Base-by-base conservation (phyloP, 2,113 vertebrate species). In the Ammodytes dubius region DNA sequence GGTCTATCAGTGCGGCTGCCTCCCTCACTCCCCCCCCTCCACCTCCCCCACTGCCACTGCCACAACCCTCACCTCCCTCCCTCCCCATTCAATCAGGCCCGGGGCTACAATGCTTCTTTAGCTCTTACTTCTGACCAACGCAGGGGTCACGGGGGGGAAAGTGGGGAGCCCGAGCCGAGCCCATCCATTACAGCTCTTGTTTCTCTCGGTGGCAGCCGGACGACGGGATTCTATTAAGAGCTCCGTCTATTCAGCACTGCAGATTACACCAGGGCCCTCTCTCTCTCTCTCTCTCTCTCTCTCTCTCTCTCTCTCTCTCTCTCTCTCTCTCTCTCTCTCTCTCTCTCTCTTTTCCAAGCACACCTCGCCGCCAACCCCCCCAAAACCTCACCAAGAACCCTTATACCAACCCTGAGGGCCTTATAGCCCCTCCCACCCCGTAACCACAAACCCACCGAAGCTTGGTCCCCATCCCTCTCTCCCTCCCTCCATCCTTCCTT, bases 51-150 rank as follows among this genome's bases (percentile, higher is more conserved):
- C 89, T 76, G 69, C 92, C 85, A 81, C 85, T 69, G 49, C 83
- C 76, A 37, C 85, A 83, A 15, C 84, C 74, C 12, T 87, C 83
- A 78, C 91, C 90, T 92, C 91, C 91, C 91, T 92, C 91, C 88
- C 96, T 96, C 96, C 96, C 96, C 97, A 97, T 98, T 98, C 97
- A 98, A 97, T 98, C 97, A 97, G 97, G 96, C 97, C 97, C 89
- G 93, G 87, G 96, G 98, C 97, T 97, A 97, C 96, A 98, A 98
- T 97, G 97, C 96, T 95, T 98, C 97, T 98, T 97, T 97, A 95
- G 95, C 95, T 98, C 95, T 97, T 97, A 97, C 97, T 97, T 97
- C 96, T 96, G 96, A 96, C 96, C 96, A 98, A 96, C 96, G 96
- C 96, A 96, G 95, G 95, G 95, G 96, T 96, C 96, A 96, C 94